These are phyloP conservation scores for Babyrousa celebensis DNA, from an alignment of 2,797 vertebrate genomes.

Conservation along the genomic window DNA sequence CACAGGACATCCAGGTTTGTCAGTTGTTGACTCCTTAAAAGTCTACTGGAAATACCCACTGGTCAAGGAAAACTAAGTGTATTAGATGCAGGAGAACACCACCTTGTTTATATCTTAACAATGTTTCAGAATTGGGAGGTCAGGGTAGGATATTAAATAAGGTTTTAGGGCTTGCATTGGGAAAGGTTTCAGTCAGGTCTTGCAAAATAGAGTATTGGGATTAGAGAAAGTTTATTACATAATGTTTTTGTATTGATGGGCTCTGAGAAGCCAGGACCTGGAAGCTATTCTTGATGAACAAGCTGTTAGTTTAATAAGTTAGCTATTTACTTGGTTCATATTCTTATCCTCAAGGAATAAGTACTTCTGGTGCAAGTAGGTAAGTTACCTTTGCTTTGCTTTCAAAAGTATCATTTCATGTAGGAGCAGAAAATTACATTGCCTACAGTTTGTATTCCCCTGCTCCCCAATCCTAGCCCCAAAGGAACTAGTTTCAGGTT, in stretches of 20 bases:
- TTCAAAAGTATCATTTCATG: slow-evolving; percentile 50
- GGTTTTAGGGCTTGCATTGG: not conserved
- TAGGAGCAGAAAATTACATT: slow-evolving; percentile 29
- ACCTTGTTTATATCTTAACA: not conserved
- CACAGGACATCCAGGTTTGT: not conserved
- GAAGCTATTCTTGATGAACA: not conserved
- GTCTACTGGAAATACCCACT: slow-evolving; percentile 17
- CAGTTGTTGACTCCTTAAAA: not conserved
- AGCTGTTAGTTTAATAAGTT: not conserved
- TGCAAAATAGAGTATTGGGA: not conserved
- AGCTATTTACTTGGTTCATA: slow-evolving; percentile 19
- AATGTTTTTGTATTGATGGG: not conserved
- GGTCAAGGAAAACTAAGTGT: not conserved
- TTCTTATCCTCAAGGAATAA: slow-evolving; percentile 15
- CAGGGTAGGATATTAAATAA: not conserved
- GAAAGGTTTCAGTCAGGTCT: not conserved
- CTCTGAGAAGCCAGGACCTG: not conserved
- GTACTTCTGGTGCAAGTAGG: not conserved
- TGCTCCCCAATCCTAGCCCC: not conserved
- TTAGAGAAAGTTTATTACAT: not conserved
- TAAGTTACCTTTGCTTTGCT: slow-evolving; percentile 51
- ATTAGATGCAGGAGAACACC: not conserved
- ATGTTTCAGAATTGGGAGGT: not conserved
- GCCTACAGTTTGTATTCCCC: slow-evolving; percentile 70
- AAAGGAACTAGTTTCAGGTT: slow-evolving; percentile 58